Conservation (phyloP, 2,113 vertebrate genomes). For the Felis chaus region DNA sequence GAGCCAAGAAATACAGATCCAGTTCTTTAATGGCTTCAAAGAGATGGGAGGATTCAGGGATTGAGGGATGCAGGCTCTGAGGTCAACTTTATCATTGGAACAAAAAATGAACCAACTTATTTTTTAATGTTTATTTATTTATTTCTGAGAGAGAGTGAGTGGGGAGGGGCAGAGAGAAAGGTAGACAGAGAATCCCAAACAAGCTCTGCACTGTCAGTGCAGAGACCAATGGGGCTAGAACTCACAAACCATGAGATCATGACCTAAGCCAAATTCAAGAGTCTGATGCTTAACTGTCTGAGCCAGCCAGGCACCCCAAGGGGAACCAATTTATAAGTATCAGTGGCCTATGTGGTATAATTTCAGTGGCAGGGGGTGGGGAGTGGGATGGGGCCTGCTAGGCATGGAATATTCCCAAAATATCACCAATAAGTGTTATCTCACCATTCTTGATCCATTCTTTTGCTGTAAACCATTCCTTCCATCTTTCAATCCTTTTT, state of each 20-base stretch:
- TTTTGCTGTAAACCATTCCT: neutral
- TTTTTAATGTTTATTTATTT: no score
- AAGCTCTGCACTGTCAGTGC: no score
- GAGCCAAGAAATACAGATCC: neutral
- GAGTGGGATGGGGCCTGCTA: neutral
- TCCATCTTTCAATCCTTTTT: neutral
- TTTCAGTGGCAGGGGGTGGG: neutral
- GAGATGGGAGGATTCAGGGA: neutral
- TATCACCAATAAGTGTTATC: neutral
- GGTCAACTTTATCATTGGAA: neutral
- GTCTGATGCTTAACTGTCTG: no score
- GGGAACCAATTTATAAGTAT: neutral
- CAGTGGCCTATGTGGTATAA: neutral
- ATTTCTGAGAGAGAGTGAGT: no score
- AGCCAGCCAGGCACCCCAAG: no score
- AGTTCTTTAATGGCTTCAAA: neutral
- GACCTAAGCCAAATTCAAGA: no score
- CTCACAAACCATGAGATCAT: no score
- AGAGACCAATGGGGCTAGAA: no score
- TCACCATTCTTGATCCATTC: neutral
- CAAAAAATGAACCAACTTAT: neutral
- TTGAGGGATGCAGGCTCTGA: neutral
- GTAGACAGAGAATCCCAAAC: no score
- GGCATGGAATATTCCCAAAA: neutral
- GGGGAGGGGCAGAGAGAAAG: no score